A percentile compares a stretch with the other conserved stretches of the same genome.
Conservation (phyloP, 2,888 invertebrate species). For the Meteorus cinctellus region DNA sequence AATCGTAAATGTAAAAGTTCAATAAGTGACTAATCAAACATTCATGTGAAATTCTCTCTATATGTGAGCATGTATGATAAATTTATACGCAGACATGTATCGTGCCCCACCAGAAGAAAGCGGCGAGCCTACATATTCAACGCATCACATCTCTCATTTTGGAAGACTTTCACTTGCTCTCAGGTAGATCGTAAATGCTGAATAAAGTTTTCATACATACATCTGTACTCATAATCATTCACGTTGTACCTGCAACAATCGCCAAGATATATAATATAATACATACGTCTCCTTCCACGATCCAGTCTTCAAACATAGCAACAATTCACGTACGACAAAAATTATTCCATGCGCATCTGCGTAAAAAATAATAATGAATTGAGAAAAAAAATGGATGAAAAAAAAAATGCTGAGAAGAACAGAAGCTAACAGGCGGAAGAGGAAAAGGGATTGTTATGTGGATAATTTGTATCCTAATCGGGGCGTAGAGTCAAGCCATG, state of each 20-base stretch:
- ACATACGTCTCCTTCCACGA: background rate
- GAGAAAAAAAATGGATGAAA: background rate
- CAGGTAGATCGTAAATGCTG: conserved; percentile 59
- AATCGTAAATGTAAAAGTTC: background rate
- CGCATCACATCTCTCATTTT: conserved; percentile 52
- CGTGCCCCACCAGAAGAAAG: conserved; percentile 48
- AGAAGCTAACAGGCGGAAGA: conserved; percentile 27
- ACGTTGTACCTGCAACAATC: conserved; percentile 14
- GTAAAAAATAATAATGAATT: background rate
- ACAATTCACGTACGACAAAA: background rate
- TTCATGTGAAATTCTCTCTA: background rate
- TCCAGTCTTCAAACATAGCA: background rate
- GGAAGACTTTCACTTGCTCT: conserved; percentile 68
- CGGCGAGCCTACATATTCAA: background rate
- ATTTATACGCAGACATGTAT: conserved; percentile 35
- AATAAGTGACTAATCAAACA: background rate
- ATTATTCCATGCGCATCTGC: background rate
- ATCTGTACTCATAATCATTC: conserved; percentile 54
- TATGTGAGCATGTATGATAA: conserved; percentile 2
- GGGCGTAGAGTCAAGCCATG: conserved; percentile 37
- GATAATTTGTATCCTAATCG: conserved; percentile 39
- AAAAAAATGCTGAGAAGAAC: background rate
- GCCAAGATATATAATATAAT: conserved; percentile 19
- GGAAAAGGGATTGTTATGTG: conserved; percentile 27
- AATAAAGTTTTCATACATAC: conserved; percentile 56